phyloP scores from a whole-genome alignment of 2,888 invertebrate genomes.

The Drosophila incognita region DNA sequence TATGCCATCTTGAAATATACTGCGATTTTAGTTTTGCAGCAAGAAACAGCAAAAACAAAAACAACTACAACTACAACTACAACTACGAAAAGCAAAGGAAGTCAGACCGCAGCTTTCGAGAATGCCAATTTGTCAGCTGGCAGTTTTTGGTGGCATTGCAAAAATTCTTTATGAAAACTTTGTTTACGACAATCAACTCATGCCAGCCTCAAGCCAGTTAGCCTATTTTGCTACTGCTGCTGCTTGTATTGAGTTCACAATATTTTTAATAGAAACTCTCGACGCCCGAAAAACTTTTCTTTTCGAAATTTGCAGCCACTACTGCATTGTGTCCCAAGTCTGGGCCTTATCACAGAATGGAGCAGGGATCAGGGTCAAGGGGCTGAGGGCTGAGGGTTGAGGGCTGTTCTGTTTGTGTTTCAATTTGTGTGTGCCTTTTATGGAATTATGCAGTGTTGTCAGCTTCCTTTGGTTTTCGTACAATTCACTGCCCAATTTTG shows the following conservation, averaged over 20 bases:
- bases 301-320: constrained; percentile 59
- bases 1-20: constrained; percentile 73
- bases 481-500: constrained; percentile 37
- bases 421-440: constrained; percentile 78
- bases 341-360: constrained; percentile 13
- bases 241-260: constrained; percentile 78
- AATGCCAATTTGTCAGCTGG: constrained; percentile 80
- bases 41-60: constrained; percentile 9
- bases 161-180: constrained; percentile 79
- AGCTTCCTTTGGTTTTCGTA: constrained; percentile 57
- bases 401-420: constrained; percentile 69
- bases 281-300: constrained; percentile 63
- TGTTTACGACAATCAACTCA: constrained; percentile 78
- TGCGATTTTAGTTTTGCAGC: constrained; percentile 54
- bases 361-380: constrained; percentile 7
- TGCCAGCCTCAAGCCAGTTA: constrained; percentile 36
- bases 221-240: constrained; percentile 15
- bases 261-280: constrained; percentile 80
- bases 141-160: constrained; percentile 55
- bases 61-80: not conserved
- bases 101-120: constrained; percentile 52
- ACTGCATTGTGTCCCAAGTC: constrained; percentile 43
- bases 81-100: constrained; percentile 7
- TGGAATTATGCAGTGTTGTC: constrained; percentile 77
- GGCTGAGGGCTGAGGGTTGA: constrained; percentile 8